A percentile compares a stretch with the other conserved stretches of the same genome.
Conservation (phyloP, 2,797 vertebrate genomes). For the Eulemur albifrons region DNA sequence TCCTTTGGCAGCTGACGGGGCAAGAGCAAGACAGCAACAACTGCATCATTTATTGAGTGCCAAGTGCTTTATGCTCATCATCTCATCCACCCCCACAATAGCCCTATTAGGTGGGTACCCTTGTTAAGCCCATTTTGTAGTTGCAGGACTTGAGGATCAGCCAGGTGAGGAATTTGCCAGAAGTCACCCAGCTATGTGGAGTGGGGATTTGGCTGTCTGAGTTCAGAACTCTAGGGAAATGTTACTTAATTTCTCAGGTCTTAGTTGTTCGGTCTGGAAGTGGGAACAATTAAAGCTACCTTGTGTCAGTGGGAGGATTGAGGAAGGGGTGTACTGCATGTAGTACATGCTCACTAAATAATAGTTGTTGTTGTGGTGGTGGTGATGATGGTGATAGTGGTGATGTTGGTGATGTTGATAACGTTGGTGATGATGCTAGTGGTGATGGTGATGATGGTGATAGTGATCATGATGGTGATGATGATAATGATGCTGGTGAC, state of each 20-base stretch:
- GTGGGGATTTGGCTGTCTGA: not conserved
- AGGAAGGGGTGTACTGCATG: rapidly evolving
- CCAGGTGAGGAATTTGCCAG: no score
- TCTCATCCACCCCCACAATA: not conserved
- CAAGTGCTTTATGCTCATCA: rapidly evolving
- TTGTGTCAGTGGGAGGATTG: rapidly evolving
- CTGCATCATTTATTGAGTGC: rapidly evolving
- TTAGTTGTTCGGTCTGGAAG: not conserved
- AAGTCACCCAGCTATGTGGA: no score
- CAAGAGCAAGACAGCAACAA: not conserved
- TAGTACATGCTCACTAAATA: rapidly evolving
- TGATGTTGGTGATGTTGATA: rapidly evolving
- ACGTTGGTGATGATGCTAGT: rapidly evolving
- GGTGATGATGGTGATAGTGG: rapidly evolving
- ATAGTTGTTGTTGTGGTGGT: rapidly evolving
- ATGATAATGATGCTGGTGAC: no score
- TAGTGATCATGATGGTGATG: rapidly evolving
- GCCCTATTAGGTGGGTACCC: not conserved
- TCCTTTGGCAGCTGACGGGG: not conserved
- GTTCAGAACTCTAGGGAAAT: not conserved
- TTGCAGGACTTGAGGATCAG: not conserved
- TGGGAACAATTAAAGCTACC: not conserved
- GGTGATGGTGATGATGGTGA: rapidly evolving
- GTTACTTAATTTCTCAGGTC: not conserved
- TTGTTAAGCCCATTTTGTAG: not conserved